Evolutionary conservation across 2,113 vertebrate species (phyloP), one percentile per base, ranked within the genome.

Genomic region (Murina feae): DNA sequence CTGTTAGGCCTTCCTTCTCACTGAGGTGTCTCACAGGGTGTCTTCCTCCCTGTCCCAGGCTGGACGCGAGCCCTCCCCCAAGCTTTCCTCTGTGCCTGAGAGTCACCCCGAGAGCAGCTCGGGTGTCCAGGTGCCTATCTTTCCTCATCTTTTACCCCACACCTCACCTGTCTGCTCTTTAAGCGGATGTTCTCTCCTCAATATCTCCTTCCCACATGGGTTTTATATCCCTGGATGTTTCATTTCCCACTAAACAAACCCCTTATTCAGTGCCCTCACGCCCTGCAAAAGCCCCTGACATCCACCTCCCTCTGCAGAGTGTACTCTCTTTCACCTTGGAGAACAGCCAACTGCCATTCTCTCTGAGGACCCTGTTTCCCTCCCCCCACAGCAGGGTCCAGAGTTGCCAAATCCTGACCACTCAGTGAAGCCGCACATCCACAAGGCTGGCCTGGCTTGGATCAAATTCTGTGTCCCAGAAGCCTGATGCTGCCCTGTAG

Each of bases 171-270:
- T 69, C 81, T 83, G 28, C 37, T 37, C 39, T n/a, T 47, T 9
- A 90, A 74, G 84, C 18, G 18, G 17, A 58, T 1, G 2, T 23
- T 11, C 32, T 30, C 55, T 66, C 69, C 80, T n/a, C 10, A 2
- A 8, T 2, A 0, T 1, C 2, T 4, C 32, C 47, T 51, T 53
- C 42, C 18, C 58, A 11, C 1, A 0, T 0, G 0, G 11, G 6
- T 1, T 79, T 16, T 18, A 4, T 5, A 4, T 28, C 23, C 72
- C 72, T 21, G 42, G 10, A 35, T 32, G 1, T 32, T 66, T 25
- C 28, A 2, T 35, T 49, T 72, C 53, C 42, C 37, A 6, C 25
- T 21, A 12, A n/a, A 55, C 28, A 12, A n/a, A 55, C 28, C 5
- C 28, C 37, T 78, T 60, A 7, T 53, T 28, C 4, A 8, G 39